These are phyloP conservation scores for Elysia chlorotica DNA, from an alignment of 1,140 invertebrate species.

Conservation along the genomic window DNA sequence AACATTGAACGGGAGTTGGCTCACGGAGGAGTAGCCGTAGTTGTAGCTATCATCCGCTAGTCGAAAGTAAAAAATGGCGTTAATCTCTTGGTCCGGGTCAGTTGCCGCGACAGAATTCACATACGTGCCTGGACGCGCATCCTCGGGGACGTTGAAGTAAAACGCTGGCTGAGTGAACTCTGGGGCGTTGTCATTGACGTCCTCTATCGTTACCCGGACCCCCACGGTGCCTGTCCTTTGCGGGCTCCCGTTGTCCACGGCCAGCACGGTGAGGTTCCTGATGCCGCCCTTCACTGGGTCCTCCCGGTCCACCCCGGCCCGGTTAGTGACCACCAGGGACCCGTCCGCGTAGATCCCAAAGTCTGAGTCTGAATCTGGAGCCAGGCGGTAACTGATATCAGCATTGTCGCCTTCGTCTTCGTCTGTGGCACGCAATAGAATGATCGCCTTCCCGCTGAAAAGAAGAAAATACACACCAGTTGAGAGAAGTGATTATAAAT, in stretches of 20 bases:
- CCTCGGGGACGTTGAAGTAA: slow-evolving; percentile 70
- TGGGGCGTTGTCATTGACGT: slow-evolving; percentile 68
- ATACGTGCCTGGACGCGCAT: slow-evolving; percentile 72
- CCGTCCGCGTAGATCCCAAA: background rate
- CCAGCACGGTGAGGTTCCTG: slow-evolving; percentile 68
- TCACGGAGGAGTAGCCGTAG: too few relatives aligned
- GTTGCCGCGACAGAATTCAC: slow-evolving; percentile 82
- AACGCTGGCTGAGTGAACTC: slow-evolving; percentile 40
- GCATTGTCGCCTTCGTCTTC: background rate
- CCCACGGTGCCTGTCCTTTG: slow-evolving; percentile 54
- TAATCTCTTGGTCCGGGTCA: slow-evolving; percentile 86
- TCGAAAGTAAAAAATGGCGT: slow-evolving; percentile 81
- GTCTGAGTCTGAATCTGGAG: background rate
- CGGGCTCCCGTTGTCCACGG: slow-evolving; percentile 68
- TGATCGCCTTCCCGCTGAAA: too few relatives aligned
- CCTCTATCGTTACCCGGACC: slow-evolving; percentile 66
- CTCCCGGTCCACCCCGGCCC: slow-evolving; percentile 53
- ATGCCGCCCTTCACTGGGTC: slow-evolving; percentile 59
- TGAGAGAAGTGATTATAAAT: too few relatives aligned
- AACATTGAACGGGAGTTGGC: slow-evolving; percentile 37
- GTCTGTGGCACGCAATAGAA: background rate
- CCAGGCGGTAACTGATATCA: background rate
- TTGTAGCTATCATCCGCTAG: slow-evolving; percentile 23
- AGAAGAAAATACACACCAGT: too few relatives aligned
- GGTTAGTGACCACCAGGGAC: background rate